Evolutionary conservation across 2,113 vertebrate species (phyloP).

Genomic region (Phylloscopus trochiloides): DNA sequence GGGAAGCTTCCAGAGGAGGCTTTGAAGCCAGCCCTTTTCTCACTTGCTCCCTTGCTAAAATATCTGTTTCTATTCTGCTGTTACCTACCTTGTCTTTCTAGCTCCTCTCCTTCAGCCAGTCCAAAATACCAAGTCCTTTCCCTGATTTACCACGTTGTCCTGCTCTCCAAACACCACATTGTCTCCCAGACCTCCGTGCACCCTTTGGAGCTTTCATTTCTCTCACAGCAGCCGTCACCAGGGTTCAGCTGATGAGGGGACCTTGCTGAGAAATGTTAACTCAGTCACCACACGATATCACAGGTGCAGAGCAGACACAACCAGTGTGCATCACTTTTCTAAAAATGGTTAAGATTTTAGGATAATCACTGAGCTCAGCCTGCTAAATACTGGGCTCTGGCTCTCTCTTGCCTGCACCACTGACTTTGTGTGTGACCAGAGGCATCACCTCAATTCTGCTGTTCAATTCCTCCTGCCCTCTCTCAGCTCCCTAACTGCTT

Average conservation of each 20-base stretch:
- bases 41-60: background rate
- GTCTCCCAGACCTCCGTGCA: background rate
- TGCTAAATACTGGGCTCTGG: background rate
- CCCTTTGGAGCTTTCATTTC: background rate
- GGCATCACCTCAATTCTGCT: background rate
- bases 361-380: background rate
- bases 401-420: background rate
- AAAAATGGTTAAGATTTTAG: background rate
- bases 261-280: background rate
- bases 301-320: background rate
- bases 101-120: background rate
- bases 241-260: background rate
- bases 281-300: background rate
- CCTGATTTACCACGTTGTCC: background rate
- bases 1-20: slow-evolving; percentile 11
- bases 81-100: background rate
- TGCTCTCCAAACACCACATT: background rate
- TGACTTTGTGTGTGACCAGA: background rate
- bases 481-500: background rate
- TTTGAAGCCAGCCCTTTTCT: background rate
- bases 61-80: background rate
- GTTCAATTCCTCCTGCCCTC: background rate
- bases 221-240: background rate
- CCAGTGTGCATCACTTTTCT: background rate
- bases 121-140: background rate